Evolutionary conservation across 2,113 vertebrate genomes (phyloP).

Genomic region (Marmota monax): DNA sequence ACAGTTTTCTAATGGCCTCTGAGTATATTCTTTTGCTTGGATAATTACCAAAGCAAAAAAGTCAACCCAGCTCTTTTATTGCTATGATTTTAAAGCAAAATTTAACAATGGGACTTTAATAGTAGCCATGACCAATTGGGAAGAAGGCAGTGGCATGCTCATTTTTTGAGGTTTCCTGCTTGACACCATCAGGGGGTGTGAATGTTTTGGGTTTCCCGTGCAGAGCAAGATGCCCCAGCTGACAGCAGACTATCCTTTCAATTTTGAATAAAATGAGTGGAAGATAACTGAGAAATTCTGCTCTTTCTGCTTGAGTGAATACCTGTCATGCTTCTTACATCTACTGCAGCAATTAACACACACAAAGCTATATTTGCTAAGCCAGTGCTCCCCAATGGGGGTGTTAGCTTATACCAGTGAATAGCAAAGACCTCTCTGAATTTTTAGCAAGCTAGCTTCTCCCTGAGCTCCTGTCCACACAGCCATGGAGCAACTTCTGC

Average conservation of each 20-base stretch:
- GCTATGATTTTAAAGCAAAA: constrained; percentile 44
- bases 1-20: constrained; percentile 10
- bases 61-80: not conserved
- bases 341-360: constrained; percentile 84
- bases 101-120: constrained; percentile 44
- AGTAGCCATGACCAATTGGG: not conserved
- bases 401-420: constrained; percentile 77
- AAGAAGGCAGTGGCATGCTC: not conserved
- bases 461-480: constrained; percentile 70
- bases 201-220: constrained; percentile 66
- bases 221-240: constrained; percentile 63
- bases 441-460: constrained; percentile 73
- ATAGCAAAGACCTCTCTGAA: constrained; percentile 81
- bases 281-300: constrained; percentile 79
- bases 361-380: constrained; percentile 84
- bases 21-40: constrained; percentile 12
- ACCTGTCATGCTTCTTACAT: constrained; percentile 84
- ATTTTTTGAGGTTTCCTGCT: constrained; percentile 54
- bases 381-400: constrained; percentile 78
- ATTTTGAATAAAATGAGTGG: constrained; percentile 81
- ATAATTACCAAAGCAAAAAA: constrained; percentile 48
- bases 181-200: constrained; percentile 47
- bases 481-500: constrained; percentile 23
- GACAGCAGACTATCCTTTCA: constrained; percentile 72
- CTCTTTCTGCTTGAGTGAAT: constrained; percentile 85